Percentiles rank a stretch among this genome's conserved stretches.
phyloP scores from a whole-genome alignment of 37 sponge, comb jelly and placozoan genomes.

The Cladorhizidae sp. region DNA sequence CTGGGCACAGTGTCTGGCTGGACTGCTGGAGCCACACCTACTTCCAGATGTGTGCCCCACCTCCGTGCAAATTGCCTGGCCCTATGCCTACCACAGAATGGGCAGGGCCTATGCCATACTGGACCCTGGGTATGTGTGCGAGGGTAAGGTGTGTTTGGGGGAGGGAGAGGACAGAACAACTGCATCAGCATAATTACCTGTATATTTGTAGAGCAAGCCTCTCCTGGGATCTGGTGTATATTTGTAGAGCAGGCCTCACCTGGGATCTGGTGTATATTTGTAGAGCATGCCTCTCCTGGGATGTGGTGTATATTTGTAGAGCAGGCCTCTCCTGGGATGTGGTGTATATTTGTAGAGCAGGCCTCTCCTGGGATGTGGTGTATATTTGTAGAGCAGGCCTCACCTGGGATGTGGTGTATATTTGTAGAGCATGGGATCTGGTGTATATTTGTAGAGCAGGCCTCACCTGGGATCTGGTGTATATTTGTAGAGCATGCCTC shows the following conservation, averaged over 20 bases:
- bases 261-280: not conserved
- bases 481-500: not conserved
- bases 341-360: not conserved
- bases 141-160: not conserved
- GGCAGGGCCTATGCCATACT: conserved; percentile 64
- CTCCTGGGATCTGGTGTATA: not conserved
- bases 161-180: not conserved
- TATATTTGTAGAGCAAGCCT: not conserved
- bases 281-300: not conserved
- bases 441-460: not conserved
- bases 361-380: not conserved
- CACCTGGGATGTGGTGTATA: not conserved
- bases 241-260: not conserved
- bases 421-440: too few relatives aligned
- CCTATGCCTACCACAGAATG: conserved; percentile 77
- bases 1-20: conserved; percentile 86
- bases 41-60: conserved; percentile 82
- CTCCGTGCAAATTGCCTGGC: conserved; percentile 77
- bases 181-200: not conserved
- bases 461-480: not conserved
- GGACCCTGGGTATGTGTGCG: conserved; percentile 66
- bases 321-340: not conserved
- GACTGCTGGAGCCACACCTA: conserved; percentile 70
- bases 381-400: not conserved
- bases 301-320: not conserved